A percentile compares a stretch with the other conserved stretches of the same genome.
Conservation (phyloP, 2,888 invertebrate genomes). For the Hofmannophila pseudospretella region DNA sequence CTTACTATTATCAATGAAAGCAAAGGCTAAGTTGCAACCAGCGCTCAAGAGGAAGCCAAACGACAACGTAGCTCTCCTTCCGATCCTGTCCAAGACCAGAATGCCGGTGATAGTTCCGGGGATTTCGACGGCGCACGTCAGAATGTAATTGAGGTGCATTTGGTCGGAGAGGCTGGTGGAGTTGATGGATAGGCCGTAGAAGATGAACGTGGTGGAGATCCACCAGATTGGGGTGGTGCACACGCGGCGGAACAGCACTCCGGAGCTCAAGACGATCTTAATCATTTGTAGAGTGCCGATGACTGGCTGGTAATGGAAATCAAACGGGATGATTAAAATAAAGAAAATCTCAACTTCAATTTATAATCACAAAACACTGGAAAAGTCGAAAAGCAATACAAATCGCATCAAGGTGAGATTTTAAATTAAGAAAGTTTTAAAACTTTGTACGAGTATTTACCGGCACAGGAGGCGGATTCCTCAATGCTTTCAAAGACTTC, state of each 20-base stretch:
- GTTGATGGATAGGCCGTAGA: slow-evolving; percentile 88
- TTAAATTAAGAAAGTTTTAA: too few relatives aligned
- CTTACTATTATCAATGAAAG: slow-evolving; percentile 73
- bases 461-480: slow-evolving; percentile 44
- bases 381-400: too few relatives aligned
- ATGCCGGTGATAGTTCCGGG: slow-evolving; percentile 82
- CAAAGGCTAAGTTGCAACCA: slow-evolving; percentile 54
- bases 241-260: slow-evolving; percentile 72
- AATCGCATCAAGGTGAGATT: too few relatives aligned
- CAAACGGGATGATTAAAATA: too few relatives aligned
- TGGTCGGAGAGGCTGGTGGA: slow-evolving; percentile 84
- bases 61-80: slow-evolving; percentile 79
- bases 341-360: slow-evolving; percentile 26
- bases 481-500: slow-evolving; percentile 61
- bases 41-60: slow-evolving; percentile 79
- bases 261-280: slow-evolving; percentile 62
- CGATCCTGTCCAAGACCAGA: slow-evolving; percentile 79
- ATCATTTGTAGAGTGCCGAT: too few relatives aligned
- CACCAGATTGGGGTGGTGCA: slow-evolving; percentile 85
- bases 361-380: too few relatives aligned
- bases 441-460: too few relatives aligned
- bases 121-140: slow-evolving; percentile 81
- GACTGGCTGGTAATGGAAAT: too few relatives aligned
- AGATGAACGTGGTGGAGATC: slow-evolving; percentile 87
- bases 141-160: slow-evolving; percentile 84